A percentile compares a stretch with the other conserved stretches of the same genome.
These are phyloP conservation scores for Bathynomus jamesi DNA, from an alignment of 1,140 invertebrate genomes.

Conservation along the genomic window DNA sequence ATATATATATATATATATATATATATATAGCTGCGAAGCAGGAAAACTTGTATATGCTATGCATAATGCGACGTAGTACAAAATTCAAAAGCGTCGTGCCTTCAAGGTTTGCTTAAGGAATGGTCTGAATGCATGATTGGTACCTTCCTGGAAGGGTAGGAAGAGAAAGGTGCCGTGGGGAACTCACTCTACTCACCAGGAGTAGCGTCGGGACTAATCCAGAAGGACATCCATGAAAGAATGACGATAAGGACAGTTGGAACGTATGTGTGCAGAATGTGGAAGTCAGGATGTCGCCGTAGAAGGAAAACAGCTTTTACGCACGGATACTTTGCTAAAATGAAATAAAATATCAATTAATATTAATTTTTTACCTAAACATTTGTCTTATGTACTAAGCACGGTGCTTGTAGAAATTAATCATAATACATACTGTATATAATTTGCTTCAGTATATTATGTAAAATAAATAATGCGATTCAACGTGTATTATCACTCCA, in stretches of 20 bases:
- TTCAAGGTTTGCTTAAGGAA: not conserved
- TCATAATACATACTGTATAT: no score
- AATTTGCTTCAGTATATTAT: no score
- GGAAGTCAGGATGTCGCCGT: slow-evolving; percentile 72
- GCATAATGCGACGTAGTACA: not conserved
- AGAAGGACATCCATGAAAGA: slow-evolving; percentile 84
- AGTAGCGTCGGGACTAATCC: slow-evolving; percentile 76
- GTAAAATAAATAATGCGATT: no score
- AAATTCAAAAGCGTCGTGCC: not conserved
- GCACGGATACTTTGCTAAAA: slow-evolving; percentile 47
- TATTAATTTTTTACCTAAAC: not conserved
- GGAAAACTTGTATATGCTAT: not conserved
- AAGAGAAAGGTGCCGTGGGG: no score
- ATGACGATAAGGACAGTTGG: slow-evolving; percentile 79
- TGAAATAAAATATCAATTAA: not conserved
- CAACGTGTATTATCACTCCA: no score
- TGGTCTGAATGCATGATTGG: not conserved
- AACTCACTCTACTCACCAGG: slow-evolving; percentile 55
- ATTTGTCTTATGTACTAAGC: no score
- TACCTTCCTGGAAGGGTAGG: no score
- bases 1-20: no score
- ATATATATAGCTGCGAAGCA: no score
- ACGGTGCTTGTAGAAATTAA: no score
- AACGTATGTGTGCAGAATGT: slow-evolving; percentile 81
- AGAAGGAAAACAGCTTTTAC: slow-evolving; percentile 69